A percentile compares a stretch with the other conserved stretches of the same genome.
These are phyloP conservation scores for Schrankia costaestrigalis DNA, from an alignment of 2,888 invertebrate genomes.

Conservation along the genomic window DNA sequence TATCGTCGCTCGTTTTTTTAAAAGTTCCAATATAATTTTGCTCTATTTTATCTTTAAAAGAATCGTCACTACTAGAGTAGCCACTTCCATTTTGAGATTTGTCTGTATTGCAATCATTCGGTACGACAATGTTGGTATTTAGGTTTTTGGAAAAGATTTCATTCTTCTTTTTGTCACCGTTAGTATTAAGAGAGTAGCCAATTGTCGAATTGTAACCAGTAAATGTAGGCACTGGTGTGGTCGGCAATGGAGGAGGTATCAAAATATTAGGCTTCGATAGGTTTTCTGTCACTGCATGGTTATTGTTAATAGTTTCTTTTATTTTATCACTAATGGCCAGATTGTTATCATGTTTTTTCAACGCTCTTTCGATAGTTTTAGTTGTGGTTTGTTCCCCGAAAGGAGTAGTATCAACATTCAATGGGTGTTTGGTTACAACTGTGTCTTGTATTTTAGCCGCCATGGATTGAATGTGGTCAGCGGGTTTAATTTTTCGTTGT, in stretches of 20 bases:
- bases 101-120: constrained; percentile 39
- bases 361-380: constrained; percentile 54
- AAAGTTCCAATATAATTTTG: constrained; percentile 47
- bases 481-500: constrained; percentile 76
- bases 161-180: constrained; percentile 37
- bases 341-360: constrained; percentile 53
- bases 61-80: constrained; percentile 53
- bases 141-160: constrained; percentile 46
- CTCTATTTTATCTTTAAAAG: constrained; percentile 55
- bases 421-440: constrained; percentile 75
- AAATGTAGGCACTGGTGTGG: constrained; percentile 62
- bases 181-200: constrained; percentile 31
- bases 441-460: constrained; percentile 77
- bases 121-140: constrained; percentile 30
- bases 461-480: constrained; percentile 76
- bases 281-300: constrained; percentile 44
- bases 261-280: constrained; percentile 44
- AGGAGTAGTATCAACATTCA: constrained; percentile 59
- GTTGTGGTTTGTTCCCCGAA: constrained; percentile 57
- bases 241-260: constrained; percentile 66
- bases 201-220: constrained; percentile 53
- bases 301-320: constrained; percentile 58
- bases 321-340: constrained; percentile 61
- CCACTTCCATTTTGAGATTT: constrained; percentile 50
- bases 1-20: constrained; percentile 48